These are phyloP conservation scores for Myotis findleyi DNA, from an alignment of 2,797 vertebrate genomes.

Conservation along the genomic window DNA sequence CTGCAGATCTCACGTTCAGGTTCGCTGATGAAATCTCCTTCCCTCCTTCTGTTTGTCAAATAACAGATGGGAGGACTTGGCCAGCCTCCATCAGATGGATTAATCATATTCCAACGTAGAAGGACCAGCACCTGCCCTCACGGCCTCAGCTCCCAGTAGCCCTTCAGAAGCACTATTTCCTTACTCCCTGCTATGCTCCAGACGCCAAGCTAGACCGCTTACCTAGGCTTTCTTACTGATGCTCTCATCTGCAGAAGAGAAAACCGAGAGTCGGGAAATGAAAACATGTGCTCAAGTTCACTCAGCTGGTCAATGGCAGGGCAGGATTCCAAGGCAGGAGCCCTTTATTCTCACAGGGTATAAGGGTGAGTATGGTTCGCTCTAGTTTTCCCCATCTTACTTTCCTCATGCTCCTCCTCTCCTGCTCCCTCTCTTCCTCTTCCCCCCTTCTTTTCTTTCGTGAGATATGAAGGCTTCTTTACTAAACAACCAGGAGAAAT, in stretches of 20 bases:
- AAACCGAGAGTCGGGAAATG: neutral
- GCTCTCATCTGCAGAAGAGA: neutral
- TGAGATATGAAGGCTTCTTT: conserved; percentile 3
- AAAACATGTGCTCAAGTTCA: neutral
- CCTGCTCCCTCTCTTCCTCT: neutral
- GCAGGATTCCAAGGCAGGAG: neutral
- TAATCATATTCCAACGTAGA: neutral
- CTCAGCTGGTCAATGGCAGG: neutral
- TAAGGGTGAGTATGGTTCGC: neutral
- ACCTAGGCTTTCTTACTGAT: neutral
- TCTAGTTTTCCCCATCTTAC: neutral
- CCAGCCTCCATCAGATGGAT: neutral
- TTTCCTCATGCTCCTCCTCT: neutral
- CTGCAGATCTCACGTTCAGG: neutral
- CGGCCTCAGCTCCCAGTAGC: neutral
- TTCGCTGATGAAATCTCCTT: neutral
- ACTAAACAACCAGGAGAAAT: neutral
- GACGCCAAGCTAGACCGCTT: neutral
- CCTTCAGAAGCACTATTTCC: neutral
- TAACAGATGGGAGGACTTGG: neutral
- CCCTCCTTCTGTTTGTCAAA: neutral
- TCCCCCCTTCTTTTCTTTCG: neutral
- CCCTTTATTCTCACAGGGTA: rapidly evolving
- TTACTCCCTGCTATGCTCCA: neutral
- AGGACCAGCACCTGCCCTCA: neutral